phyloP scores from a whole-genome alignment of 2,888 invertebrate species.

The Hyposoter didymator region DNA sequence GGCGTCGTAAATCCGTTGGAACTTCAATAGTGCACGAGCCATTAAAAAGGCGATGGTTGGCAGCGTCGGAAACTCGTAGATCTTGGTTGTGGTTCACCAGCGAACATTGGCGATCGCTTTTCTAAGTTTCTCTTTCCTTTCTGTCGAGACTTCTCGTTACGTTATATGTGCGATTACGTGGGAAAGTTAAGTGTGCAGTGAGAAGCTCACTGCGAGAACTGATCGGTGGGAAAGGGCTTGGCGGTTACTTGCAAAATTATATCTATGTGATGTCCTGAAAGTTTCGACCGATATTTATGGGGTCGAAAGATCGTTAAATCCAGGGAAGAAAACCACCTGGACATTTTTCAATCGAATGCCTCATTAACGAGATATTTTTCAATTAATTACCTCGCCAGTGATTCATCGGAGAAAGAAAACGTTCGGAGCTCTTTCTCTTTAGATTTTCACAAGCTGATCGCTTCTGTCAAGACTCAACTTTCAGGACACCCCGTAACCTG shows the following conservation, averaged over 20 bases:
- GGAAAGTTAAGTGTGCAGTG: conserved; percentile 68
- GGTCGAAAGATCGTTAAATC: neutral
- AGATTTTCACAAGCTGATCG: neutral
- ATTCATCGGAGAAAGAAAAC: neutral
- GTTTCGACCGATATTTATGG: neutral
- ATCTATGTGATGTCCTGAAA: conserved; percentile 5
- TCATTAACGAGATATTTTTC: neutral
- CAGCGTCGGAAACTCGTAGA: conserved; percentile 49
- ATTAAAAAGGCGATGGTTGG: conserved; percentile 53
- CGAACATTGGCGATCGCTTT: conserved; percentile 45
- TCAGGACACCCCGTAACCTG: conserved; percentile 29
- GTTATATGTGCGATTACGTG: conserved; percentile 54
- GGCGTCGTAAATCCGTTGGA: conserved; percentile 47
- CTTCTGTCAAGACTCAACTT: neutral
- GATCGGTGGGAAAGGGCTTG: conserved; percentile 41
- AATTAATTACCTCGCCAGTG: neutral
- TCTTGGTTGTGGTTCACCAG: conserved; percentile 36
- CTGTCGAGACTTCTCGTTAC: conserved; percentile 39
- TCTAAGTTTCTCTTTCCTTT: conserved; percentile 36
- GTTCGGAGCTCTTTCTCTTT: neutral
- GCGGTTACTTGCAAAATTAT: conserved; percentile 45
- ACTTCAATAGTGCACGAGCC: conserved; percentile 50
- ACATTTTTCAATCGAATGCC: neutral
- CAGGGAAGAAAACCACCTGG: neutral
- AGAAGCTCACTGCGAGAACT: conserved; percentile 36